Base-by-base conservation (phyloP, 2,797 vertebrate genomes). In the Delichon dasypus region DNA sequence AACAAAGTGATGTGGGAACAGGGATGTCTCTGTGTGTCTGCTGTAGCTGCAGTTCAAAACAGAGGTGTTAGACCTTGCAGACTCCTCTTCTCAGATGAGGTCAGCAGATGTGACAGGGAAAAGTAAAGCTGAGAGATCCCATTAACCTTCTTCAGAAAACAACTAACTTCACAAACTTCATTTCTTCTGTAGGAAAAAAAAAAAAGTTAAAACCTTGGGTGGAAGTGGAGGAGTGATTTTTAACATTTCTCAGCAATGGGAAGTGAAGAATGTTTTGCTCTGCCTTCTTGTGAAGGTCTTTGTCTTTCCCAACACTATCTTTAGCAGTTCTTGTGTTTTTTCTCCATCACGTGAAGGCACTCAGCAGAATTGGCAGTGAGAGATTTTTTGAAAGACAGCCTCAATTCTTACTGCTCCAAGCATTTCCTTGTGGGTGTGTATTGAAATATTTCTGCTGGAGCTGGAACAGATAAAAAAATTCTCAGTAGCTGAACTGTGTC, bases 391-490 rank as follows among this genome's bases (percentile, higher is more conserved):
- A 94, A 94, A 75, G 66, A 80, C 72, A 91, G 20, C 50, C 47
- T 92, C 16, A 4, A 27, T 61, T 91, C 62, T 93, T 86, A 89
- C 50, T 0, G 1, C 62, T 84, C 50, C 29, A 29, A 77, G 22
- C 29, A 19, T 75, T 94, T 94, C 72, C 79, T 88, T 86, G 62
- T 80, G 48, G 53, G 67, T 78, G 45, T 89, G 36, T 42, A 88
- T 86, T 77, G 85, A 90, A 96, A 91, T 68, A 32, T 73, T 95
- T 83, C 79, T 93, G 34, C 64, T 88, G 42, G 36, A 93, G 25
- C 27, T 91, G 79, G 34, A 91, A 51, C 44, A 34, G 65, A 80
- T 57, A 73, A 89, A 85, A 89, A 89, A 73, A 89, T 65, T 77
- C 42, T 88, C 50, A 62, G 16, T 47, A 64, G 30, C 54, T 89